Base-by-base conservation (phyloP, 2,888 invertebrate species). In the Stenurella melanura region DNA sequence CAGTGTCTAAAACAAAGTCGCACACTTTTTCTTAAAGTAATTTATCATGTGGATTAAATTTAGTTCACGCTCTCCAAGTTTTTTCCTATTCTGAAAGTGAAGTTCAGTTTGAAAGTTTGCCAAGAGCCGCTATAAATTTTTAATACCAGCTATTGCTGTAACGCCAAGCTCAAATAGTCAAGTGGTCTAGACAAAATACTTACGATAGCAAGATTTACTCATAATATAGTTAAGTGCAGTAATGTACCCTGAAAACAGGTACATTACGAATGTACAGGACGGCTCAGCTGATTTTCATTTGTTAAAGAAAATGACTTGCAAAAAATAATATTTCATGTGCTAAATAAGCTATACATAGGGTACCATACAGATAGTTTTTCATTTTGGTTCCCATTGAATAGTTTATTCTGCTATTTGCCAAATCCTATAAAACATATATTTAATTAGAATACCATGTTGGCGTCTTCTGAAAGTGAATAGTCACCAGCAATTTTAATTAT, bases 101-200 rank as follows among this genome's bases (percentile, higher is more conserved):
- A 15, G 50, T 50, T 42, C 50, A 50, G 6, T 50, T 50, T 50
- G 50, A 50, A 50, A 50, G n/a, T 50, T 50, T 50, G 50, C 50
- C 50, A 50, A 50, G 50, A 15, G 50, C 50, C n/a, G 50, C 50
- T 50, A 50, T 50, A 50, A 50, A 50, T 50, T 50, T 50, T n/a
- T 50, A 50, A 50, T n/a, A 50, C 50, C 50, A 17, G 2, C 50
- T 50, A 50, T n/a, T 50, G 50, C 50, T n/a, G 2, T 50, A n/a
- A 50, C n/a, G 50, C 12, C 0, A 42, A 50, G 50, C n/a, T 50
- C 50, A 4, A 50, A 50, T n/a, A 50, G 50, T 50, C 50, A 50
- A 50, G 50, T n/a, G 7, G 50, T 50, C 50, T 50, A 50, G 50
- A 50, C 50, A 50, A 50, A 50, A n/a, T 50, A 15, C 50, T 50